Conservation (phyloP, 2,797 vertebrate genomes). For the Lepus oiostolus region DNA sequence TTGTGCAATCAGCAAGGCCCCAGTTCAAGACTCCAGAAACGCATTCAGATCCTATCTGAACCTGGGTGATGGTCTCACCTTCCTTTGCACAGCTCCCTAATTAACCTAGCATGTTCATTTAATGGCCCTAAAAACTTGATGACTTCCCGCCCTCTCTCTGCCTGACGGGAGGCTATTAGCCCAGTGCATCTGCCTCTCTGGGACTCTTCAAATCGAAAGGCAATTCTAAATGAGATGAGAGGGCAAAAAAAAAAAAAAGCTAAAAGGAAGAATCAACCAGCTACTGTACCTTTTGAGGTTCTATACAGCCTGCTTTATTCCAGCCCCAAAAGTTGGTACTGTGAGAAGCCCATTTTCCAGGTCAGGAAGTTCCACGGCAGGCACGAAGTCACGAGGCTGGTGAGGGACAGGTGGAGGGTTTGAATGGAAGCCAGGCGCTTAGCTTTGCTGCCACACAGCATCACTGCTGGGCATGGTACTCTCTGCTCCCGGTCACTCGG, state of each 20-base stretch:
- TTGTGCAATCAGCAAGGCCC: conserved; percentile 52
- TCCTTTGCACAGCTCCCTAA: conserved; percentile 35
- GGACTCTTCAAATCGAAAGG: conserved; percentile 45
- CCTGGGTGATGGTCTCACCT: background rate
- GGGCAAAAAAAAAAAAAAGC: background rate
- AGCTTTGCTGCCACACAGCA: background rate
- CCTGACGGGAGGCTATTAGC: background rate
- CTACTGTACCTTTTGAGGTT: background rate
- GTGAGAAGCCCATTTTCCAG: conserved; percentile 15
- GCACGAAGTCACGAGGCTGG: background rate
- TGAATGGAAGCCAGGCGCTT: background rate
- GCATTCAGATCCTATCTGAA: conserved; percentile 10
- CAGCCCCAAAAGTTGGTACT: background rate
- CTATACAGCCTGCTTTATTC: conserved; percentile 2
- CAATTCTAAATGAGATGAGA: background rate
- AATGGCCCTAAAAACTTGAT: conserved; percentile 36
- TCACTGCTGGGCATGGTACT: background rate
- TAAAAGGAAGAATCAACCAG: background rate
- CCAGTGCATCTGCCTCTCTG: background rate
- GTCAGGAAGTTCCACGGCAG: background rate
- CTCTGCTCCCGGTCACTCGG: background rate
- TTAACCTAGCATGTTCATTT: background rate
- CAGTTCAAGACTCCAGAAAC: conserved; percentile 47
- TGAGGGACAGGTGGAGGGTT: background rate
- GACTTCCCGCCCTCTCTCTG: background rate